Conservation (phyloP, 2,797 vertebrate species). For the Chrysocyon brachyurus region DNA sequence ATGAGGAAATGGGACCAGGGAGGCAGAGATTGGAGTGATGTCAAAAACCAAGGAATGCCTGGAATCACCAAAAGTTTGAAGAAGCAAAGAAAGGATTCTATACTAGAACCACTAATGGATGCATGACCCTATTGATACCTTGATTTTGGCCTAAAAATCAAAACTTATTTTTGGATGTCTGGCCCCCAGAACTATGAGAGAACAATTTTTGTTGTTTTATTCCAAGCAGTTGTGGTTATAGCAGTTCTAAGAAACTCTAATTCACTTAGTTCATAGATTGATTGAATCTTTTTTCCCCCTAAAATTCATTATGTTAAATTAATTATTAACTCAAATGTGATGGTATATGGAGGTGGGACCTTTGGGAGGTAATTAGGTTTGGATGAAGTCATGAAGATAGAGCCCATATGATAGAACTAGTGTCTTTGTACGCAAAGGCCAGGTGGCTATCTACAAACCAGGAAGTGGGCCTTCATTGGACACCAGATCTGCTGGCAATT, state of each 20-base stretch:
- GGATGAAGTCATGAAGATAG: background rate
- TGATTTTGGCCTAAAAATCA: background rate
- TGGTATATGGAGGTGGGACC: background rate
- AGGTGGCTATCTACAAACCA: background rate
- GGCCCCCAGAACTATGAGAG: background rate
- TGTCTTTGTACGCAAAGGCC: background rate
- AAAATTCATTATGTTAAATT: background rate
- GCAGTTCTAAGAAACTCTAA: background rate
- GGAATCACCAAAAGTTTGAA: background rate
- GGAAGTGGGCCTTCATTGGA: background rate
- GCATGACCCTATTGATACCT: background rate
- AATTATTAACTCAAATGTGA: background rate
- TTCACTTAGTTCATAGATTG: background rate
- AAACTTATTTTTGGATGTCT: slow-evolving; percentile 3
- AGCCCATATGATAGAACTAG: background rate
- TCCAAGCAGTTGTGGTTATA: background rate
- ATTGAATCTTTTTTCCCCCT: background rate
- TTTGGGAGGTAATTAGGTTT: background rate
- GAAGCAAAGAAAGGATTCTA: background rate
- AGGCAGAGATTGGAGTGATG: background rate
- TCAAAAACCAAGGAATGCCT: background rate
- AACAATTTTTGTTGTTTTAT: background rate
- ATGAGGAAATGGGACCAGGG: background rate
- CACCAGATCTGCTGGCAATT: background rate
- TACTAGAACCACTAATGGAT: background rate